Conservation (phyloP, 1,140 invertebrate genomes). For the Aphelinus certus region DNA sequence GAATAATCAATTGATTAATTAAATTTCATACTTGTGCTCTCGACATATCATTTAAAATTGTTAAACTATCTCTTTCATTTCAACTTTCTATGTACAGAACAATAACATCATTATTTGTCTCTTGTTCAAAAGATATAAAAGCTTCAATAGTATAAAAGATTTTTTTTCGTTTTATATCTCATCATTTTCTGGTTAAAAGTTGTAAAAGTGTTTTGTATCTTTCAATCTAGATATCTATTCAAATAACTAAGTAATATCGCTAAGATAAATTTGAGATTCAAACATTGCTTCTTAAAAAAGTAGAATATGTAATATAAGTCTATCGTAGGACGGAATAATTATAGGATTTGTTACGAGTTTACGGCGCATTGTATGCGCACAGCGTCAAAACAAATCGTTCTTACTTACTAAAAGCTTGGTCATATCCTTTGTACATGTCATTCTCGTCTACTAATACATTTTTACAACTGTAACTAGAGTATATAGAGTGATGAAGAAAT, state of each 20-base stretch:
- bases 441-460: background rate
- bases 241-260: background rate
- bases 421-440: slow-evolving; percentile 30
- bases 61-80: no score
- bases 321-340: slow-evolving; percentile 28
- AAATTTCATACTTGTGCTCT: no score
- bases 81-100: no score
- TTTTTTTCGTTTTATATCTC: no score
- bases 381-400: slow-evolving; percentile 1
- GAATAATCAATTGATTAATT: no score
- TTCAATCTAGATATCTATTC: background rate
- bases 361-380: background rate
- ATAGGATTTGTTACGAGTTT: background rate
- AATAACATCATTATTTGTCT: no score
- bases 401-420: slow-evolving; percentile 16
- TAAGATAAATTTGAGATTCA: slow-evolving; percentile 24
- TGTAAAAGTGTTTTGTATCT: no score
- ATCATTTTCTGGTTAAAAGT: no score
- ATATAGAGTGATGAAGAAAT: slow-evolving; percentile 53
- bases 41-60: no score
- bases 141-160: no score
- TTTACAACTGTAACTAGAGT: slow-evolving; percentile 45
- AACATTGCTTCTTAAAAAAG: slow-evolving; percentile 1
- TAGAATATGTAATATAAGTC: slow-evolving; percentile 9
- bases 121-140: no score